Evolutionary conservation across 2,113 vertebrate genomes (phyloP).

Genomic region (Peromyscus leucopus): DNA sequence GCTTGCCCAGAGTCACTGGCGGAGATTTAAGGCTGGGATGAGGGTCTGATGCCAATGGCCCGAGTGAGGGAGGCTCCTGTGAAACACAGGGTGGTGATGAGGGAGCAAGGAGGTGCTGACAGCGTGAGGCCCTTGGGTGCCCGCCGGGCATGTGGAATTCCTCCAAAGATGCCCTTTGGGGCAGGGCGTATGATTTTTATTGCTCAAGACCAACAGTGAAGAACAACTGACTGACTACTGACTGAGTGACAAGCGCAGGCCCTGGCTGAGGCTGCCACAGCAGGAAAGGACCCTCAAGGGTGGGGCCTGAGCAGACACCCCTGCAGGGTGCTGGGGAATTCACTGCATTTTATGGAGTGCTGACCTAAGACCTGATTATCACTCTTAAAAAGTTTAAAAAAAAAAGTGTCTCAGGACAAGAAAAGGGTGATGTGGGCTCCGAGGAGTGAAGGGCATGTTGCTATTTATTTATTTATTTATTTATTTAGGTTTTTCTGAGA

Average conservation of each 20-base stretch:
- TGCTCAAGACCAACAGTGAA: background rate
- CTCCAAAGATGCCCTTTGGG: background rate
- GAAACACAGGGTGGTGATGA: accelerated
- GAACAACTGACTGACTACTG: accelerated
- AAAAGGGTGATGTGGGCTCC: background rate
- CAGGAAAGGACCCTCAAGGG: background rate
- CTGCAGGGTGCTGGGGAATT: accelerated
- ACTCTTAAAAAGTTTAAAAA: background rate
- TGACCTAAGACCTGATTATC: background rate
- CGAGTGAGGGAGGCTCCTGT: no score
- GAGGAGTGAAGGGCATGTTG: accelerated
- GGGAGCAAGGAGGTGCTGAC: background rate
- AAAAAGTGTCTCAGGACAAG: background rate
- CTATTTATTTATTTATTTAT: no score
- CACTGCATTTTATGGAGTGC: background rate
- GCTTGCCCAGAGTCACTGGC: background rate
- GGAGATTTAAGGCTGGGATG: background rate
- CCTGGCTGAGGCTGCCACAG: background rate
- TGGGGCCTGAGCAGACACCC: background rate
- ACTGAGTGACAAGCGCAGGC: accelerated
- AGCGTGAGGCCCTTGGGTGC: accelerated
- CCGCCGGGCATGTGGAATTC: accelerated
- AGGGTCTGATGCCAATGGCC: background rate
- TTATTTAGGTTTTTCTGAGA: no score
- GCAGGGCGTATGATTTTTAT: background rate